phyloP scores from a whole-genome alignment of 2,113 vertebrate genomes.

The Cyanistes caeruleus region DNA sequence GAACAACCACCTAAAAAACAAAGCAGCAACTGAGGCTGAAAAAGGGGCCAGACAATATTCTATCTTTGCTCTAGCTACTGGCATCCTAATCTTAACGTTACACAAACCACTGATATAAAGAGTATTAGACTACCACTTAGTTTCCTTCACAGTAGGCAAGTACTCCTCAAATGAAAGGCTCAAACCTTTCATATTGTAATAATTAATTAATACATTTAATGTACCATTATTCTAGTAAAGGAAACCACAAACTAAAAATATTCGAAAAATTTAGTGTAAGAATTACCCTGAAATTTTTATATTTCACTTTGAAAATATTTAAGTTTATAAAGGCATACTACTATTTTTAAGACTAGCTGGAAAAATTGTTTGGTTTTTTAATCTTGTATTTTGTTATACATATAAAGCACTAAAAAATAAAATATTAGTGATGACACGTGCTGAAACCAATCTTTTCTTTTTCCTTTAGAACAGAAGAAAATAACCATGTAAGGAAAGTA shows the following conservation, averaged over 20 bases:
- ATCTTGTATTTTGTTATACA: background rate
- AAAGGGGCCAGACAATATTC: background rate
- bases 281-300: constrained; percentile 4
- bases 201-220: constrained; percentile 14
- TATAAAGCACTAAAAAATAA: background rate
- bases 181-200: background rate
- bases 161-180: background rate
- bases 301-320: background rate
- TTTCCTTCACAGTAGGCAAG: background rate
- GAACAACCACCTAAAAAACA: background rate
- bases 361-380: background rate
- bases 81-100: background rate
- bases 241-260: background rate
- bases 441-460: background rate
- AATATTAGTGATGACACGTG: background rate
- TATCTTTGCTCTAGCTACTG: background rate
- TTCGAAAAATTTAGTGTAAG: background rate
- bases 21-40: background rate
- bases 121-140: background rate
- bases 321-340: background rate
- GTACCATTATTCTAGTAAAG: background rate
- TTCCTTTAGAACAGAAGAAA: background rate
- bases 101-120: background rate
- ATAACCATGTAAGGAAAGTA: background rate
- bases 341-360: background rate